These are phyloP conservation scores for Nymphalis io DNA, from an alignment of 1,140 invertebrate species.

Conservation along the genomic window DNA sequence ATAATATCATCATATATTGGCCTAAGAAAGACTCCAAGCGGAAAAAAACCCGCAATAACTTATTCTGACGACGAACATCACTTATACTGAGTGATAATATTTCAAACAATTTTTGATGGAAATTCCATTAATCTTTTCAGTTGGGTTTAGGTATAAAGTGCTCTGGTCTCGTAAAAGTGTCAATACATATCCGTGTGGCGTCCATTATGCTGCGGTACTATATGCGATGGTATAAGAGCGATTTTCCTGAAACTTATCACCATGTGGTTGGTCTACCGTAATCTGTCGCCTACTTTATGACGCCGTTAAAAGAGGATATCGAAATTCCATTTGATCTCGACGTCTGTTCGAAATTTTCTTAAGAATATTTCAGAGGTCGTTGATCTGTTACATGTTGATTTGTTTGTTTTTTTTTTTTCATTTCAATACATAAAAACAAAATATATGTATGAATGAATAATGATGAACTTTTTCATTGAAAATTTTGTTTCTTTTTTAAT, in stretches of 20 bases:
- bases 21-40: background rate
- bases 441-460: background rate
- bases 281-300: constrained; percentile 16
- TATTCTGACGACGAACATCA: background rate
- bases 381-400: background rate
- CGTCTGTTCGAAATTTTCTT: constrained; percentile 7
- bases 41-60: background rate
- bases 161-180: constrained; percentile 9
- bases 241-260: background rate
- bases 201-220: background rate
- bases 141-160: constrained; percentile 1
- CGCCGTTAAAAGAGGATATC: constrained; percentile 8
- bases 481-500: no score
- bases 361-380: background rate
- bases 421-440: no score
- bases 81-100: constrained; percentile 6
- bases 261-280: background rate
- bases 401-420: background rate
- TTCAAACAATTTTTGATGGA: background rate
- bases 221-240: background rate
- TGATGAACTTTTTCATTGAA: no score
- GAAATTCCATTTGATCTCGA: constrained; percentile 15
- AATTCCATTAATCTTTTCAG: constrained; percentile 1
- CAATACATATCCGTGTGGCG: background rate
- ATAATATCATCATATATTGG: background rate